Conservation (phyloP, 2,113 vertebrate genomes). For the Gnathonemus echidnorhynchus region DNA sequence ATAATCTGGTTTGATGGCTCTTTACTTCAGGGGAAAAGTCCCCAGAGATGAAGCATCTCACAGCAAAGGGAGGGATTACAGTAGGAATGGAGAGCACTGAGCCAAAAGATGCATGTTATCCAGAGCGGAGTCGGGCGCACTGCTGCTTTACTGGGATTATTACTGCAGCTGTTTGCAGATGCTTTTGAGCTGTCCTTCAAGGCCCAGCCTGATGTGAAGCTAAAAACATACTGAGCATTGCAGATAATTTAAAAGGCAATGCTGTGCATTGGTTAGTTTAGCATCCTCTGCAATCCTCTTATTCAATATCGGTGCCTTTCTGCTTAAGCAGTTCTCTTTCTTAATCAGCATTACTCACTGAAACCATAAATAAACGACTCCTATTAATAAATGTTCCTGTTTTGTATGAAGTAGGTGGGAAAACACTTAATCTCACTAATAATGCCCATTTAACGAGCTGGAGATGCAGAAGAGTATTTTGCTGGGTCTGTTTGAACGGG, state of each 20-base stretch:
- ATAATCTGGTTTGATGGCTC: neutral
- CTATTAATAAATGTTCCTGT: neutral
- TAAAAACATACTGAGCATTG: neutral
- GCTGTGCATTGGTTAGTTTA: neutral
- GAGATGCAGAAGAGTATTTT: neutral
- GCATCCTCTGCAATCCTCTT: neutral
- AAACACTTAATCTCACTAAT: neutral
- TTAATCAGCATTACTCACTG: neutral
- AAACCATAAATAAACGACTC: neutral
- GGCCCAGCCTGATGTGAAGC: neutral
- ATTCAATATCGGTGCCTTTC: neutral
- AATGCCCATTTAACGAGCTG: neutral
- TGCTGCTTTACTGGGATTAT: neutral
- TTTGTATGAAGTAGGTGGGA: neutral
- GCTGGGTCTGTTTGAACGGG: neutral
- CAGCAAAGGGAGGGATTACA: neutral
- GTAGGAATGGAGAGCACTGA: neutral
- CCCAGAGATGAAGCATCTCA: neutral
- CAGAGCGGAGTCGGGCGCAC: neutral
- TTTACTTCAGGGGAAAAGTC: neutral
- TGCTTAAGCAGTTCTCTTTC: neutral
- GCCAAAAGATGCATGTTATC: neutral
- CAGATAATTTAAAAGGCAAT: neutral
- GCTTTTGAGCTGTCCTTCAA: neutral
- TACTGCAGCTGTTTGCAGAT: neutral